Percentiles rank a stretch among this genome's conserved stretches.
Evolutionary conservation across 2,797 vertebrate species (phyloP).

Genomic region (Carapus acus): DNA sequence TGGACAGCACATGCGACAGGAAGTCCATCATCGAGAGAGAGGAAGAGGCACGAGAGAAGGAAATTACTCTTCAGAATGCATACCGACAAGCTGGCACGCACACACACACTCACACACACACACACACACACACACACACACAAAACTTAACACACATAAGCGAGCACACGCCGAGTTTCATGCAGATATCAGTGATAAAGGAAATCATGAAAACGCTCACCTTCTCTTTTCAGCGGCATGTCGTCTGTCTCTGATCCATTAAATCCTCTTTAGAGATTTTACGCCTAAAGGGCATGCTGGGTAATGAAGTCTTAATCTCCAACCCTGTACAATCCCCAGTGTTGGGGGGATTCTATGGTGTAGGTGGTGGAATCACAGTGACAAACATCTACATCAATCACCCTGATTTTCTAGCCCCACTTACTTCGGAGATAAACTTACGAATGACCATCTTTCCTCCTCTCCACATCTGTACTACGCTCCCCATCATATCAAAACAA

Average conservation of each 20-base stretch:
- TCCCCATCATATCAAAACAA: too few species aligned
- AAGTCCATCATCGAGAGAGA: background rate
- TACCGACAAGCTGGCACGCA: too few species aligned
- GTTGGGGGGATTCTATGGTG: too few species aligned
- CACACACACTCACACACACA: slow-evolving; percentile 6
- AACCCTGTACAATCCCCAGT: too few species aligned
- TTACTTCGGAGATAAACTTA: background rate
- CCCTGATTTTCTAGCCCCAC: too few species aligned
- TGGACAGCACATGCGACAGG: background rate
- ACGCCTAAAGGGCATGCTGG: slow-evolving; percentile 47
- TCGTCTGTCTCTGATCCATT: slow-evolving; percentile 54
- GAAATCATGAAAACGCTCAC: slow-evolving; percentile 46
- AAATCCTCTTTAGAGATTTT: slow-evolving; percentile 75
- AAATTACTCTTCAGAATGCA: background rate
- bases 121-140: slow-evolving; percentile 8
- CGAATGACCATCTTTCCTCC: too few species aligned
- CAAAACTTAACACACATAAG: too few species aligned
- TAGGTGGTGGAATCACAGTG: background rate
- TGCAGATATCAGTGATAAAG: background rate
- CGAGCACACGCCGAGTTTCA: too few species aligned
- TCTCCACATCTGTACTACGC: too few species aligned
- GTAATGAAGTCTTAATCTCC: slow-evolving; percentile 51
- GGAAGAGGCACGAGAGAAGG: slow-evolving; percentile 4
- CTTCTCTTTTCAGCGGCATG: slow-evolving; percentile 73
- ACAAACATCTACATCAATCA: background rate